Evolutionary conservation across 2,113 vertebrate species (phyloP), one percentile per base, ranked within the genome.

Genomic region (Gorsachius goisagi): DNA sequence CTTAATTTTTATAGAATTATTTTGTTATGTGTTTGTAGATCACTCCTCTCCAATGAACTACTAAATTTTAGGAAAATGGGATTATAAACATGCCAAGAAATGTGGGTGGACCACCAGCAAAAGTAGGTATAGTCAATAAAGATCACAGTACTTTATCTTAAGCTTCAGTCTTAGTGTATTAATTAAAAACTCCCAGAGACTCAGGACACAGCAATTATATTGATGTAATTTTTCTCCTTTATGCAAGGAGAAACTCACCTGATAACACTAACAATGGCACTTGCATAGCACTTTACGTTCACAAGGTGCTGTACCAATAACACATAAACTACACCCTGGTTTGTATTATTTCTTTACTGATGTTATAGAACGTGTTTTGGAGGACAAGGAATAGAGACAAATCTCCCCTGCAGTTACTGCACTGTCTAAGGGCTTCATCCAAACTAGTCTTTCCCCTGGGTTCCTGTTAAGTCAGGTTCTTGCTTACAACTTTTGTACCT

Each of bases 191-290:
- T 85, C 35, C 21, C 58, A 45, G 33, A 79, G 49, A 91, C 45
- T 78, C 58, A 63, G 45, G 71, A 85, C 33, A 69, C 11, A 76
- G 50, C 9, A 88, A 58, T 90, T 96, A 83, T 44, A 89, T 47
- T 50, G 66, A 62, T 66, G 75, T 13, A 53, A 62, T 93, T 85
- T 96, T 94, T 95, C 87, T 94, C 67, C 85, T 96, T 95, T 88
- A 89, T 88, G 66, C 24, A 73, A 85, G 49, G 49, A 93, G 93
- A 91, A 93, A 78, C 49, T 95, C 84, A 93, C 69, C 39, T 94
- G 84, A 91, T 89, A 94, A 88, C 85, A 79, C 71, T 66, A 89
- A 95, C 39, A 89, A 85, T 21, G n/a, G 15, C 53, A 94, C 41
- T 88, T 60, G 37, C 35, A 45, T 35, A 82, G 44, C 64, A 78